Evolutionary conservation across 1,140 invertebrate genomes (phyloP).

Genomic region (Bombus picipes): DNA sequence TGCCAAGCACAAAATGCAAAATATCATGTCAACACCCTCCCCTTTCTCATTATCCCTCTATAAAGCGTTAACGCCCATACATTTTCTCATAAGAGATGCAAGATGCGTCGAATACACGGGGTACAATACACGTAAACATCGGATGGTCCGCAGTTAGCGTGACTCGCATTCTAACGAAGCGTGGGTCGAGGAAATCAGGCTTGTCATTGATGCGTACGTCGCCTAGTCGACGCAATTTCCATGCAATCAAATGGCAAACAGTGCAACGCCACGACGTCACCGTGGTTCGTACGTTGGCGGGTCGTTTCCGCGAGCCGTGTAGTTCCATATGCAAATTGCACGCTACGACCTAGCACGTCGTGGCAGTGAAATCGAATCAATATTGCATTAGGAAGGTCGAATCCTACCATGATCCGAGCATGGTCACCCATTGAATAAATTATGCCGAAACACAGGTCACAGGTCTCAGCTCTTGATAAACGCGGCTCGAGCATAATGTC

Average conservation of each 20-base stretch:
- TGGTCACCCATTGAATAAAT: conserved; percentile 42
- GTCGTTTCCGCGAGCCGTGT: conserved; percentile 46
- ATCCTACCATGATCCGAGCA: conserved; percentile 52
- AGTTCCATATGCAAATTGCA: conserved; percentile 70
- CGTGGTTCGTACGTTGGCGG: conserved; percentile 9
- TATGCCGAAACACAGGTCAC: conserved; percentile 14
- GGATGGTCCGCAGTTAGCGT: background rate
- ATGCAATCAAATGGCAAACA: conserved; percentile 69
- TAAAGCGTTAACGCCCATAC: background rate
- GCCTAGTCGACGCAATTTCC: conserved; percentile 64
- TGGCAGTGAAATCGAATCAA: conserved; percentile 64
- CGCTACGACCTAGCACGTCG: conserved; percentile 48
- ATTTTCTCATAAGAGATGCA: background rate
- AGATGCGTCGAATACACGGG: too few species aligned
- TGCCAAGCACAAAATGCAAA: background rate
- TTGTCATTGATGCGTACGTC: conserved; percentile 55
- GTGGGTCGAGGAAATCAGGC: conserved; percentile 51
- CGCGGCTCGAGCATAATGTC: background rate
- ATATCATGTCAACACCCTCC: background rate
- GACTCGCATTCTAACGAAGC: conserved; percentile 34
- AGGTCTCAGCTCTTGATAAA: conserved; percentile 21
- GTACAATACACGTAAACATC: background rate
- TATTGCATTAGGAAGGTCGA: conserved; percentile 58
- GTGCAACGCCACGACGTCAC: conserved; percentile 10
- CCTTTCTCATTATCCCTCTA: too few species aligned